Conservation (phyloP, 2,797 vertebrate species). For the Lagorchestes hirsutus region DNA sequence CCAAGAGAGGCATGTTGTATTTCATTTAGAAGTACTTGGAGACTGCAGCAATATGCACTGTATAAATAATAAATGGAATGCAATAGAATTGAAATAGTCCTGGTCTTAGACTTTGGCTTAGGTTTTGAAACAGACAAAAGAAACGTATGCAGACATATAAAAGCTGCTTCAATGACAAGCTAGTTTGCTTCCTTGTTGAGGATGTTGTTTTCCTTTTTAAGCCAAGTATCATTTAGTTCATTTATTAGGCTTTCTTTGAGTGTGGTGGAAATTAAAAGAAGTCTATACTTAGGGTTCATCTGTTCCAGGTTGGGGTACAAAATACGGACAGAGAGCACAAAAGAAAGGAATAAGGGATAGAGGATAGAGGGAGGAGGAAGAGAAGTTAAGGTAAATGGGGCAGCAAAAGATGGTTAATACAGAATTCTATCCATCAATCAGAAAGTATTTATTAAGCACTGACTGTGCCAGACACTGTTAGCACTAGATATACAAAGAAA, state of each 20-base stretch:
- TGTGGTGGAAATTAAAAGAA: conserved; percentile 32
- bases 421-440: neutral
- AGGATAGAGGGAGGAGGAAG: no score
- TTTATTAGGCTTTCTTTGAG: conserved; percentile 34
- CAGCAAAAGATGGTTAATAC: neutral
- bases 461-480: neutral
- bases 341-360: neutral
- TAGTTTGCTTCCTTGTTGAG: neutral
- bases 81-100: conserved; percentile 49
- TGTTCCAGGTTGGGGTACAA: neutral
- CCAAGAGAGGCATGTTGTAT: conserved; percentile 60
- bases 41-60: conserved; percentile 58
- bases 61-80: conserved; percentile 75
- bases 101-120: conserved; percentile 62
- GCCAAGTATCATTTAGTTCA: conserved; percentile 44
- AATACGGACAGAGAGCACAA: neutral
- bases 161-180: conserved; percentile 53
- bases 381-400: neutral
- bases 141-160: conserved; percentile 53
- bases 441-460: neutral
- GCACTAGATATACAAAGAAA: neutral
- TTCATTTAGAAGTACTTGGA: conserved; percentile 67
- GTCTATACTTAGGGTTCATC: conserved; percentile 3
- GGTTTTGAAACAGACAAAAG: conserved; percentile 60
- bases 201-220: conserved; percentile 5